A percentile compares a stretch with the other conserved stretches of the same genome.
Conservation (phyloP, 1,140 invertebrate species). For the Drosophila melanogaster region DNA sequence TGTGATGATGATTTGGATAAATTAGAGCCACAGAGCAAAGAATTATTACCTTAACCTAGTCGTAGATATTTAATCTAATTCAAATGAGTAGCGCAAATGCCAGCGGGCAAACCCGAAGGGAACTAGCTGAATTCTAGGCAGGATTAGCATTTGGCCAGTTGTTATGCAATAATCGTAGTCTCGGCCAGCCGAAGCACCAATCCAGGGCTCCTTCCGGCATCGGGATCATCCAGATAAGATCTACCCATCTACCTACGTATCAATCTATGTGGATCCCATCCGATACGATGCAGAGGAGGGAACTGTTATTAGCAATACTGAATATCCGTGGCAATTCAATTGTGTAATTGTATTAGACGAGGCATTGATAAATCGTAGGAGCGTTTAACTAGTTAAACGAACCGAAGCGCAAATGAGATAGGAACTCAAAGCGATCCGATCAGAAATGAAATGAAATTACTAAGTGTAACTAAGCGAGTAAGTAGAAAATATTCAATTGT, state of each 20-base stretch:
- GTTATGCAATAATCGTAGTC: slow-evolving; percentile 66
- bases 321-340: slow-evolving; percentile 75
- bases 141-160: slow-evolving; percentile 35
- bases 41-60: slow-evolving; percentile 63
- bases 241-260: background rate
- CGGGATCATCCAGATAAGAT: background rate
- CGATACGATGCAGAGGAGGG: slow-evolving; percentile 22
- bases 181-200: slow-evolving; percentile 61
- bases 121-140: slow-evolving; percentile 49
- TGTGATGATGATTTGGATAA: slow-evolving; percentile 81
- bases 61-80: slow-evolving; percentile 68
- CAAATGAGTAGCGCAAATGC: slow-evolving; percentile 51
- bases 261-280: background rate
- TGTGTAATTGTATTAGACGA: slow-evolving; percentile 78
- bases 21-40: slow-evolving; percentile 63
- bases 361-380: slow-evolving; percentile 71
- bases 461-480: slow-evolving; percentile 61
- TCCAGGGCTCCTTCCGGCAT: slow-evolving; percentile 16
- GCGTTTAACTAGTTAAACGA: slow-evolving; percentile 61
- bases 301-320: slow-evolving; percentile 69
- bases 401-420: slow-evolving; percentile 29
- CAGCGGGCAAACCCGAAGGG: slow-evolving; percentile 29
- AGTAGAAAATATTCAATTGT: slow-evolving; percentile 77
- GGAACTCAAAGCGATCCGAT: slow-evolving; percentile 39
- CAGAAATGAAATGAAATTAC: slow-evolving; percentile 61